Percentiles rank a stretch among this genome's conserved stretches.
Conservation (phyloP, 2,797 vertebrate species). For the Pangasius djambal region DNA sequence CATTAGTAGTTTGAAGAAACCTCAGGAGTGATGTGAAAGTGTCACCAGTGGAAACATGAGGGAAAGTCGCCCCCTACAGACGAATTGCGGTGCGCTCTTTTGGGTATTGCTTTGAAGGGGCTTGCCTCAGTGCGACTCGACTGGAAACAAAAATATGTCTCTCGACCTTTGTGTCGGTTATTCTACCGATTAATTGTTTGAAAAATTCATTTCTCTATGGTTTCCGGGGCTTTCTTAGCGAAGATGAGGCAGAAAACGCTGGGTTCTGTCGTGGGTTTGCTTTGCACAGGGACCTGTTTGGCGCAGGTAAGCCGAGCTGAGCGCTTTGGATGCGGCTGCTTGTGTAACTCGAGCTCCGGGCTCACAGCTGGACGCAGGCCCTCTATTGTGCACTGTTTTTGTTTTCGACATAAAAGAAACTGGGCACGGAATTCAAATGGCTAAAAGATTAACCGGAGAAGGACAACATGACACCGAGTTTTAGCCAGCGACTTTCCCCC, state of each 20-base stretch:
- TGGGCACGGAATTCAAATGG: constrained; percentile 29
- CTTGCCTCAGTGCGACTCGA: constrained; percentile 38
- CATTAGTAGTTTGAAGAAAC: neutral
- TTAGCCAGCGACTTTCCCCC: neutral
- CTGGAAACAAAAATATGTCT: constrained; percentile 72
- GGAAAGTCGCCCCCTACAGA: constrained; percentile 30
- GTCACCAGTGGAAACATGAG: neutral
- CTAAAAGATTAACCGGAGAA: neutral
- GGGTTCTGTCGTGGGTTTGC: constrained; percentile 78
- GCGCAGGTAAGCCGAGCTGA: constrained; percentile 77
- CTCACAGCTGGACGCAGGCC: constrained; percentile 69
- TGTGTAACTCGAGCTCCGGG: constrained; percentile 67
- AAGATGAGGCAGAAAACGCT: constrained; percentile 79
- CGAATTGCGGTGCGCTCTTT: neutral
- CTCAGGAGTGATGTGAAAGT: neutral
- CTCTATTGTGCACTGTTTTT: constrained; percentile 59
- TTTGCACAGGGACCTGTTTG: constrained; percentile 77
- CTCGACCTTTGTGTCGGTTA: constrained; percentile 5
- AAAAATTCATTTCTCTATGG: constrained; percentile 68
- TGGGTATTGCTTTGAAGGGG: neutral
- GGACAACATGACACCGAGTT: neutral
- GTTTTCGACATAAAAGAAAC: constrained; percentile 71
- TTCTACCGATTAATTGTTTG: constrained; percentile 33
- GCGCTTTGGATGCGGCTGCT: constrained; percentile 48
- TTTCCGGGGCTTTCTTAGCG: constrained; percentile 66